Evolutionary conservation across 1,140 invertebrate species (phyloP), one percentile per base, ranked within the genome.

Genomic region (Apis laboriosa): DNA sequence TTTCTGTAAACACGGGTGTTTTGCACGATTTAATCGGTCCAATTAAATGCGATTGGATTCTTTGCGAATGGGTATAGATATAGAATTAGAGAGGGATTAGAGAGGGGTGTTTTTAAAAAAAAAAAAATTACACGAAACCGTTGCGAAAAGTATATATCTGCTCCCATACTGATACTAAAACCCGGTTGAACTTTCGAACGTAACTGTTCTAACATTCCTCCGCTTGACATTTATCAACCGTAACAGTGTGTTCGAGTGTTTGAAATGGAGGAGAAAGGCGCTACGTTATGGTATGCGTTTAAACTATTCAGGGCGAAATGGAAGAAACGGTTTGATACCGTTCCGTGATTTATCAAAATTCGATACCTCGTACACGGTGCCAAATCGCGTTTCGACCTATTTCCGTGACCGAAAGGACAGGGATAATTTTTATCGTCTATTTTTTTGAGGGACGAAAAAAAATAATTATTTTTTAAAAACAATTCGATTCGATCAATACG

Each of bases 211-310:
- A 55, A 55, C 63, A 34, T n/a, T 77, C 34, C 34, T 1, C 53
- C 12, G 21, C 12, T 51, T 79, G 68, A 64, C 15, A 72, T 74
- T 74, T 74, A 63, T 80, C 68, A 63, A 72, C 49, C 21, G 70
- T 53, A 21, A 55, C 63, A 24, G 11, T 24, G 34, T 28, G 60
- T 17, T 43, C 13, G 9, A 72, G 49, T 1, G 49, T 34, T 3
- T 53, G 24, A 43, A 61, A 51, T 53, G 4, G 24, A 24, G 19
- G 21, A 53, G 67, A 72, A 72, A 72, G 43, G 12, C n/a, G 53
- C 28, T 28, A 19, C 56, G 49, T 24, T 63, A 55, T 64, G 61
- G n/a, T 3, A n/a, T 21, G 21, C 28, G 56, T 55, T 61, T 21
- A 19, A 28, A 51, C 21, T 49, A 49, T 17, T 7, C 24, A 11